Base-by-base conservation (phyloP, 1,140 invertebrate genomes). In the Heterodera schachtii region DNA sequence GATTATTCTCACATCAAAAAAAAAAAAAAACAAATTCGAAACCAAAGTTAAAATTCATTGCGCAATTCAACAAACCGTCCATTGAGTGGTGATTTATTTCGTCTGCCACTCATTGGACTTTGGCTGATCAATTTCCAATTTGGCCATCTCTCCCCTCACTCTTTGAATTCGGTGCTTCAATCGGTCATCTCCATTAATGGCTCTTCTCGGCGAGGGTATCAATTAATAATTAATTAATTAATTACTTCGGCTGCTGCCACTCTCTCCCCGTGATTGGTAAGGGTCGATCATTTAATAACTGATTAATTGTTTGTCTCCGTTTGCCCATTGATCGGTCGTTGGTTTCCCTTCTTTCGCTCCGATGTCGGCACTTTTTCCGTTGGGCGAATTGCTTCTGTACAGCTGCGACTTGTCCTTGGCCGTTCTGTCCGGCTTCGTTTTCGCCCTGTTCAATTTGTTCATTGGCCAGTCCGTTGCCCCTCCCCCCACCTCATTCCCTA, bases 371-470 rank as follows among this genome's bases (percentile, higher is more conserved):
- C 16, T 64, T 64, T 64, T 64, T 64, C 11, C 69, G 69, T 3
- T 71, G 2, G 69, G 44, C 6, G 64, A 78, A 78, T 78, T 69
- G 31, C 70, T 78, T 31, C 47, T 78, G 6, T 78, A 78, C 70
- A 67, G 21, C n/a, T 31, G 57, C 46, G 77, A 78, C 21, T 49
- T 78, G 11, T 69, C 31, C 31, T 46, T 78, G 70, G 77, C 77
- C 66, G 60, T 64, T 13, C 44, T 31, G 16, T 78, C 41, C n/a
- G 77, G 77, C 31, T 19, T 78, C 8, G 21, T 69, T 19, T 78
- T 70, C 47, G 77, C 77, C 5, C 9, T 70, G 66, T 78, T 78
- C 60, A 78, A 78, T 46, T 49, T 78, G 49, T 78, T 19, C 31
- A 70, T 78, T 46, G 77, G 77, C 31, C 43, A 78, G 77, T 78